These are phyloP conservation scores for Parnassius mnemosyne DNA, from an alignment of 2,888 invertebrate species.

Conservation along the genomic window DNA sequence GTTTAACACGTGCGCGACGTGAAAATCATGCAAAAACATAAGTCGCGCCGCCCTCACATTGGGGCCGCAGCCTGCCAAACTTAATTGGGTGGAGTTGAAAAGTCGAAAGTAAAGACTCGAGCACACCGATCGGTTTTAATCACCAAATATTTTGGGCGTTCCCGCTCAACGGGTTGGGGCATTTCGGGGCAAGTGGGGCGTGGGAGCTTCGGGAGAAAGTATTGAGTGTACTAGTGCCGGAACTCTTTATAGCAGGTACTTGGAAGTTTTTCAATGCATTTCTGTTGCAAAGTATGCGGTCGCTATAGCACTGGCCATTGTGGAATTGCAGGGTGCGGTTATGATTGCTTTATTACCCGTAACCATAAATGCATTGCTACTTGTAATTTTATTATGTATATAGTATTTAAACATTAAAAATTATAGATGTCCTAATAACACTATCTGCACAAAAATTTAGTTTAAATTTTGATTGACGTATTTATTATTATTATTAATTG, in stretches of 20 bases:
- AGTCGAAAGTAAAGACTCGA: slow-evolving; percentile 61
- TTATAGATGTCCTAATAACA: too few relatives aligned
- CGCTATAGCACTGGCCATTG: slow-evolving; percentile 38
- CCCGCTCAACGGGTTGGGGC: slow-evolving; percentile 58
- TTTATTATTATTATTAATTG: too few relatives aligned
- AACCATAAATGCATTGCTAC: background rate
- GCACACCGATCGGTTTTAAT: slow-evolving; percentile 65
- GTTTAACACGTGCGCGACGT: slow-evolving; percentile 22
- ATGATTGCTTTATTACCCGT: background rate
- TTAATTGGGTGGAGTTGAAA: slow-evolving; percentile 62
- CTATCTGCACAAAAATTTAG: too few relatives aligned
- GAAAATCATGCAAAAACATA: slow-evolving; percentile 23
- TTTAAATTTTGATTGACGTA: too few relatives aligned
- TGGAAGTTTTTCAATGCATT: slow-evolving; percentile 51
- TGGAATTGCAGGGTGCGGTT: slow-evolving; percentile 60
- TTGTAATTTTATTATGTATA: background rate
- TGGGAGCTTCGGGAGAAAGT: slow-evolving; percentile 76
- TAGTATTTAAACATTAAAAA: too few relatives aligned
- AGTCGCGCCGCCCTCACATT: slow-evolving; percentile 8
- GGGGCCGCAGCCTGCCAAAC: slow-evolving; percentile 23
- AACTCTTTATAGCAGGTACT: slow-evolving; percentile 54
- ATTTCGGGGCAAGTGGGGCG: slow-evolving; percentile 63
- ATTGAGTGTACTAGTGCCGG: slow-evolving; percentile 51
- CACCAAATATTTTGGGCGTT: slow-evolving; percentile 72
- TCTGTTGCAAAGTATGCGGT: slow-evolving; percentile 49